Percentiles rank a stretch among this genome's conserved stretches.
phyloP scores from a whole-genome alignment of 2,113 vertebrate genomes.

The Dipodomys stephensi region DNA sequence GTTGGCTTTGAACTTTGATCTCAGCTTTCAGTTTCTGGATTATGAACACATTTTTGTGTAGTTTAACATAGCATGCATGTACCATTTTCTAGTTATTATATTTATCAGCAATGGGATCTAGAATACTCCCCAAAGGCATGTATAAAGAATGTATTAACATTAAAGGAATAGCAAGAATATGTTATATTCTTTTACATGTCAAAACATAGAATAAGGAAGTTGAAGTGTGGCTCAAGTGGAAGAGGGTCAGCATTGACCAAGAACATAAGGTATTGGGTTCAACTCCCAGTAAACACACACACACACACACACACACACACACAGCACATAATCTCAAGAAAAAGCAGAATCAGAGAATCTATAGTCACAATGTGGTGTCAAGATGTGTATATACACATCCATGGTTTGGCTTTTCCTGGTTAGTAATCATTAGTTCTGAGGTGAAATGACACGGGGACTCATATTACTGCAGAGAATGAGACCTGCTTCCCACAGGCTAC shows the following conservation, averaged over 20 bases:
- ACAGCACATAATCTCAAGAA: background rate
- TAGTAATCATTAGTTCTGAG: background rate
- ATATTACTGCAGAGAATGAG: background rate
- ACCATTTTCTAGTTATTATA: background rate
- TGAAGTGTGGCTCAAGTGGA: too few relatives aligned
- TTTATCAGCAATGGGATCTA: background rate
- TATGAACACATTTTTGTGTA: background rate
- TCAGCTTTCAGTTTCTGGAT: too few relatives aligned
- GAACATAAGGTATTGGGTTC: too few relatives aligned
- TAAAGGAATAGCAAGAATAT: too few relatives aligned
- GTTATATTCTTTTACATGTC: too few relatives aligned
- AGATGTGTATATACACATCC: background rate
- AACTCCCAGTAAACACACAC: too few relatives aligned
- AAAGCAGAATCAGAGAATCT: background rate
- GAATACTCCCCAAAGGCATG: too few relatives aligned
- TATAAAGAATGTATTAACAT: too few relatives aligned
- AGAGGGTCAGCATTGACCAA: too few relatives aligned
- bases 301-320: too few relatives aligned
- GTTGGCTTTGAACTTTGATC: too few relatives aligned
- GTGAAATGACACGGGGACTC: background rate
- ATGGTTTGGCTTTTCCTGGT: background rate
- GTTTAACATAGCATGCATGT: background rate
- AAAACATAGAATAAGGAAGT: too few relatives aligned
- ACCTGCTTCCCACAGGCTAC: fast-evolving
- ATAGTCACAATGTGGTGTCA: background rate